Conservation (phyloP, 2,888 invertebrate species). For the Drosophila subquinaria region DNA sequence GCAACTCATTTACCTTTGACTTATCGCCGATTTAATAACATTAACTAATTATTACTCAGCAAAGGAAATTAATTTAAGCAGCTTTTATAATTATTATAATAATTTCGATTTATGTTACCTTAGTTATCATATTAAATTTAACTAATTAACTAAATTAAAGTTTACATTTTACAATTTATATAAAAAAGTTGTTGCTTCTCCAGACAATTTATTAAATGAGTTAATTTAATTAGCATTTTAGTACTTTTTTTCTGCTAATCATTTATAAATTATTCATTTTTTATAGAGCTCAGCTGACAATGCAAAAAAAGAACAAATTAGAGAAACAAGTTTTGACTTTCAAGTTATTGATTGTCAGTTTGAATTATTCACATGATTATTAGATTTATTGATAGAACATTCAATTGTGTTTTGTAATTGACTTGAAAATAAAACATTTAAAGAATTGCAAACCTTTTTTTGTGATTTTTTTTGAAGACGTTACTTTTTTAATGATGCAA, state of each 20-base stretch:
- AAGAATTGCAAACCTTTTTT: neutral
- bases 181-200: neutral
- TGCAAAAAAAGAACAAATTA: neutral
- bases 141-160: too few relatives aligned
- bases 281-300: slow-evolving; percentile 5
- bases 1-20: slow-evolving; percentile 10
- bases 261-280: slow-evolving; percentile 24
- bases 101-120: too few relatives aligned
- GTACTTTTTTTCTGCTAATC: neutral
- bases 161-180: neutral
- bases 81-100: neutral
- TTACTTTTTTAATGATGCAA: slow-evolving; percentile 2
- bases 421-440: neutral
- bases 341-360: slow-evolving; percentile 3
- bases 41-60: slow-evolving; percentile 20
- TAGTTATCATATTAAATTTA: too few relatives aligned
- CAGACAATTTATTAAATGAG: neutral
- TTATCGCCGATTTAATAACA: slow-evolving; percentile 24
- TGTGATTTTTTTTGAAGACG: neutral
- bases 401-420: slow-evolving; percentile 7
- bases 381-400: slow-evolving; percentile 8
- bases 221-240: neutral
- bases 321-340: slow-evolving; percentile 30
- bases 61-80: neutral
- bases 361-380: slow-evolving; percentile 17